Evolutionary conservation across 2,113 vertebrate species (phyloP), one percentile per base, ranked within the genome.

Genomic region (Lanius collurio): DNA sequence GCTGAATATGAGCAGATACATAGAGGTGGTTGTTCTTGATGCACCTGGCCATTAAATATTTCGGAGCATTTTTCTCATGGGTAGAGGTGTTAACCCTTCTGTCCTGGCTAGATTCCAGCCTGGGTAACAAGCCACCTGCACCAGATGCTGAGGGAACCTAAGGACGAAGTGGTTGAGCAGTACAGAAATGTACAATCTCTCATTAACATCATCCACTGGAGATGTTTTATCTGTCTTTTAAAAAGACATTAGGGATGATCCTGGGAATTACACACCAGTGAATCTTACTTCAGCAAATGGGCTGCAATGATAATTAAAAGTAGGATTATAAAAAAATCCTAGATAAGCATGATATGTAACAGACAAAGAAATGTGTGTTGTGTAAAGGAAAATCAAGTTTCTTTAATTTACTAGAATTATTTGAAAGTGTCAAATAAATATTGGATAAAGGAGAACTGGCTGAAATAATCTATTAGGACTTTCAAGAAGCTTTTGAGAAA

Each of bases 401-500:
- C 71, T 95, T 96, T 93, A 96, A 94, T 92, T 94, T 95, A 92
- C 79, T 57, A 78, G 67, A 90, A 81, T 86, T 86, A 75, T 93
- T 92, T 95, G 76, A 88, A 88, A 93, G 35, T 83, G 52, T 90
- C 76, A 91, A 86, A 93, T 92, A 91, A 95, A 93, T 90, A 94
- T n/a, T 86, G 56, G 64, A 80, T 93, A 96, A 94, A 95, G 79
- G 37, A 80, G 56, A 86, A 83, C n/a, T 23, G 44, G 46, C 46
- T 94, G 84, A 91, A 68, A 93, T 90, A 94, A 92, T 88, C 87
- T 96, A 55, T 68, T 55, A 94, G 85, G 73, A 94, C 56, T 92
- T 97, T 83, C 79, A 92, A 88, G 79, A 86, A 95, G 44, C 85
- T 93, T 96, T 93, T 92, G 92, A 90, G 79, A 94, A 90, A 96